Evolutionary conservation across 2,797 vertebrate species (phyloP).

Genomic region (Galagoides demidoff): DNA sequence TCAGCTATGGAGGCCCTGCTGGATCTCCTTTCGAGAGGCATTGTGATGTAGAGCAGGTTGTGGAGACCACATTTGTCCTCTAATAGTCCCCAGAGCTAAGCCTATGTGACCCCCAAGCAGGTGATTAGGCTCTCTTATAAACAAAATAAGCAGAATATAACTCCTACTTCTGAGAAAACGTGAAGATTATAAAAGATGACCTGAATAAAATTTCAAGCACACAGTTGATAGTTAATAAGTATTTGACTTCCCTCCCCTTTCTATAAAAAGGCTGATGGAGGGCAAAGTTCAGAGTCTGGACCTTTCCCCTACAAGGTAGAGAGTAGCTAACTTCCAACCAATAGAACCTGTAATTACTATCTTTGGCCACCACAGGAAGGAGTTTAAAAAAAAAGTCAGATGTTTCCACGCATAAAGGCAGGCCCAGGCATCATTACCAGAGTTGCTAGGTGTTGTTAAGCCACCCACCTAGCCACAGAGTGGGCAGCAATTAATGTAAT

Average conservation of each 20-base stretch:
- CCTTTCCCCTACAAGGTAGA: constrained; percentile 67
- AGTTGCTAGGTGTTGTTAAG: constrained; percentile 77
- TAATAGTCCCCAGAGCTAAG: background rate
- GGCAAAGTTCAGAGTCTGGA: constrained; percentile 68
- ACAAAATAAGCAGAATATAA: constrained; percentile 32
- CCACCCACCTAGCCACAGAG: constrained; percentile 80
- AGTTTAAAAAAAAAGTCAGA: constrained; percentile 64
- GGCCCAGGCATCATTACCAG: constrained; percentile 76
- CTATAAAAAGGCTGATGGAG: constrained; percentile 26
- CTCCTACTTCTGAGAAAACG: background rate
- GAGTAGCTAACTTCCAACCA: constrained; percentile 61
- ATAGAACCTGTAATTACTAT: constrained; percentile 65
- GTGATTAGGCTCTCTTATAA: constrained; percentile 11
- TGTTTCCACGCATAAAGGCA: constrained; percentile 74
- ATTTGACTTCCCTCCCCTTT: background rate
- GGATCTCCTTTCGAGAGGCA: background rate
- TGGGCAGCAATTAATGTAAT: constrained; percentile 86
- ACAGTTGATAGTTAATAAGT: constrained; percentile 25
- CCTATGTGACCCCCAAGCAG: background rate
- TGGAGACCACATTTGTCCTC: background rate
- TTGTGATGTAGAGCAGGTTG: background rate
- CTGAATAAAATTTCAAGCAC: constrained; percentile 47
- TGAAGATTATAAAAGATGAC: constrained; percentile 9
- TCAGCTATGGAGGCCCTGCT: too few species aligned
- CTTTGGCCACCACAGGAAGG: constrained; percentile 71